Evolutionary conservation across 2,888 invertebrate genomes (phyloP).

Genomic region (Neria commutata): DNA sequence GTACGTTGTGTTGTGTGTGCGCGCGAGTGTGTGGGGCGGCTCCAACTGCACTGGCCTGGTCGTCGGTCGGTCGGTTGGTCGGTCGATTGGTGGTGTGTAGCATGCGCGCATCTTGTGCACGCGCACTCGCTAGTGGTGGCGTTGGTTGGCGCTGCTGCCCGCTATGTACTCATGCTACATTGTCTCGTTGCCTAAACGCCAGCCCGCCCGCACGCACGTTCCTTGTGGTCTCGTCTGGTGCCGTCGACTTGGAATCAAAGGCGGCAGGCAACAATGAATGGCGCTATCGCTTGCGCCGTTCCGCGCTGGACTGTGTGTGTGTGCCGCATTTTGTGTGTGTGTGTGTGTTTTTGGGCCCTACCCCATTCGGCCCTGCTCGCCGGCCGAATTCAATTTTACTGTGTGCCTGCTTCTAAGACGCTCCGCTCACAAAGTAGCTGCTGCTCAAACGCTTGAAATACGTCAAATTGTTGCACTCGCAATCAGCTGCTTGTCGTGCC

Average conservation of each 20-base stretch:
- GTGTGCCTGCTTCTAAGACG: not conserved
- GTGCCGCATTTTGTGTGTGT: constrained; percentile 2
- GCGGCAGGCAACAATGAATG: not conserved
- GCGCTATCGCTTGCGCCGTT: not conserved
- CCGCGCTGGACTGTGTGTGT: constrained; percentile 2
- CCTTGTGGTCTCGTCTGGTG: not conserved
- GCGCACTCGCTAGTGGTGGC: too few species aligned
- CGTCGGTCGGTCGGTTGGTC: too few species aligned
- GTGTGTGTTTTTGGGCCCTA: too few species aligned
- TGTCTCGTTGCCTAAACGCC: not conserved
- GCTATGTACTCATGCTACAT: not conserved
- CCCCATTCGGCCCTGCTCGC: too few species aligned
- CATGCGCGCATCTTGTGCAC: constrained; percentile 4
- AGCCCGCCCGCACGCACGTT: not conserved
- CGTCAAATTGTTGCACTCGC: not conserved
- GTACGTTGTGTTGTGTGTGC: too few species aligned
- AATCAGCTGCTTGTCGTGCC: too few species aligned
- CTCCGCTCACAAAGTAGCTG: not conserved
- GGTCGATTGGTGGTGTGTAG: too few species aligned
- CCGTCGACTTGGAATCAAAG: not conserved
- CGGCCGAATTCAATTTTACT: not conserved
- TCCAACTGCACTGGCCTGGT: too few species aligned
- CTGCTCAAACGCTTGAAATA: not conserved
- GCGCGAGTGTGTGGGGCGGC: too few species aligned
- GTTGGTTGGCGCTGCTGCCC: not conserved